Conservation (phyloP, 1,140 invertebrate genomes). For the Globodera rostochiensis region DNA sequence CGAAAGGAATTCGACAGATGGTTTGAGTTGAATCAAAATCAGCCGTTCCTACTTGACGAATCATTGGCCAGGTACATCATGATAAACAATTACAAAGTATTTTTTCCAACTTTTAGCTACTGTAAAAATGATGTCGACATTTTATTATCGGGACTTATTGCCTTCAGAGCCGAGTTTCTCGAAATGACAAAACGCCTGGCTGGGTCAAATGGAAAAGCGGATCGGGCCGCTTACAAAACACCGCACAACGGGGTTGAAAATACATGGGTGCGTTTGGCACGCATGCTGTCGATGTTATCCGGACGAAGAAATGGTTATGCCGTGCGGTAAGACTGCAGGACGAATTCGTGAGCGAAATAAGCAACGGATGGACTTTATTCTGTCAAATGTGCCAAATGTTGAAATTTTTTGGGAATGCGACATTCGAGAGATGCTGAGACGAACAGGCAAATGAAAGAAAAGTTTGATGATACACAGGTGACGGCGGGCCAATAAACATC, state of each 20-base stretch:
- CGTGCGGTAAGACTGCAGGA: slow-evolving; percentile 5
- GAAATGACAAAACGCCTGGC: neutral
- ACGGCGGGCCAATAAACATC: neutral
- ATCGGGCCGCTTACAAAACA: neutral
- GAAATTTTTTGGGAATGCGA: slow-evolving; percentile 15
- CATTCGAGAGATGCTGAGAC: neutral
- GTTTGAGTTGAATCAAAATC: neutral
- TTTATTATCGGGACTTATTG: slow-evolving; percentile 5
- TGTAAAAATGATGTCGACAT: slow-evolving; percentile 13
- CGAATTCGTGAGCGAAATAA: neutral
- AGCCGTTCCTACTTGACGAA: neutral
- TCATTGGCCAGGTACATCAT: neutral
- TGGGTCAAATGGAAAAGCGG: neutral
- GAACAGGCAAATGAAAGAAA: neutral
- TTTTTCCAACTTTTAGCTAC: neutral
- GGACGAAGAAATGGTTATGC: slow-evolving; percentile 3
- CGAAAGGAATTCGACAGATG: neutral
- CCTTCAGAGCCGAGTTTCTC: neutral
- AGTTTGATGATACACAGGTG: neutral
- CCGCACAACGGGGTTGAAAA: neutral
- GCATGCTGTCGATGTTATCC: neutral
- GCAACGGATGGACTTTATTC: slow-evolving; percentile 12
- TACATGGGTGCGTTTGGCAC: slow-evolving; percentile 16
- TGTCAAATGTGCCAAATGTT: neutral
- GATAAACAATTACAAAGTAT: too few species aligned